phyloP scores from a whole-genome alignment of 2,113 vertebrate species.

The Sialia sialis region DNA sequence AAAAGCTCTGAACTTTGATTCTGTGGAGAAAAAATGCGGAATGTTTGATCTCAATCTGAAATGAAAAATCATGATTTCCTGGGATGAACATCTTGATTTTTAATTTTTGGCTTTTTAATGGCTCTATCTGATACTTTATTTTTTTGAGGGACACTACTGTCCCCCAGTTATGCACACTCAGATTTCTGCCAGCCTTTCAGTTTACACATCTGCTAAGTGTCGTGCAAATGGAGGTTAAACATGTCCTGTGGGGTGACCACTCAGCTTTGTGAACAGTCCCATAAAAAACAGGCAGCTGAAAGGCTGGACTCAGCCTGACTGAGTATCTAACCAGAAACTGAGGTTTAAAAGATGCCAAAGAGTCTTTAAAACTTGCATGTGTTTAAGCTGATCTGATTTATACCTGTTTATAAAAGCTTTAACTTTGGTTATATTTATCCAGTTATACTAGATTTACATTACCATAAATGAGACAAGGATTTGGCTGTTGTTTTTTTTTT shows the following conservation, averaged over 20 bases:
- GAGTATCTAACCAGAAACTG: neutral
- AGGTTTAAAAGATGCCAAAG: neutral
- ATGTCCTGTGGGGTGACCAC: neutral
- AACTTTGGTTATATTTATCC: neutral
- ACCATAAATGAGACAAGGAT: constrained; percentile 1
- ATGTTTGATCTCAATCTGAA: neutral
- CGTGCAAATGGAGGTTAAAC: neutral
- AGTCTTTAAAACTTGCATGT: neutral
- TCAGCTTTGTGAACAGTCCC: neutral
- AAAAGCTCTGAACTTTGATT: neutral
- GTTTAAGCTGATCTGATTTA: constrained; percentile 14
- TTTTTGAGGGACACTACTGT: neutral
- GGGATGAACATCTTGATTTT: neutral
- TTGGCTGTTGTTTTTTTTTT: neutral
- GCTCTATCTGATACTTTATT: neutral
- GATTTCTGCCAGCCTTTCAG: neutral
- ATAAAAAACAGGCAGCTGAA: neutral
- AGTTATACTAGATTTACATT: constrained; percentile 29
- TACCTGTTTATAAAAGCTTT: constrained; percentile 34
- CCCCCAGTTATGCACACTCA: neutral
- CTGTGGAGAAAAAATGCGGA: neutral
- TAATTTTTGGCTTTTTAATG: neutral
- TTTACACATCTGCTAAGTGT: neutral
- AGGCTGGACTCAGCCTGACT: neutral
- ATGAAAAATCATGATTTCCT: neutral